phyloP scores from a whole-genome alignment of 2,113 vertebrate genomes.

The Nipponia nippon region DNA sequence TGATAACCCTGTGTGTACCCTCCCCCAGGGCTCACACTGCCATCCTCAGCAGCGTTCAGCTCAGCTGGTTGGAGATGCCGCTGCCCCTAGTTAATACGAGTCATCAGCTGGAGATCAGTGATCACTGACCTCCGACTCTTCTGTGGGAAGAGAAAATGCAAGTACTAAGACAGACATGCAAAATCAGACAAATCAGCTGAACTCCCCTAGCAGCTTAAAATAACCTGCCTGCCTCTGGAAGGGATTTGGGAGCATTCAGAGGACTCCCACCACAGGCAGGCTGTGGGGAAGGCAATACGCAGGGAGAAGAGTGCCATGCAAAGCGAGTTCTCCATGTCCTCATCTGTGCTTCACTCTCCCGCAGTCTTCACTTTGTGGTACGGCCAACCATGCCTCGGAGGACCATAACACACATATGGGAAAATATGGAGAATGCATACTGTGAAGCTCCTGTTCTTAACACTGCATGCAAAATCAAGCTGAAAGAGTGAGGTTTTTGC shows the following conservation, averaged over 20 bases:
- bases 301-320: background rate
- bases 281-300: background rate
- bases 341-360: background rate
- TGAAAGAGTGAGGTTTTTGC: background rate
- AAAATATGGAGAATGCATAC: background rate
- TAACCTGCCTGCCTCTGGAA: background rate
- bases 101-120: background rate
- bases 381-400: background rate
- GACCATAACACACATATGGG: background rate
- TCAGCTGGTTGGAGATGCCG: background rate
- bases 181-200: background rate
- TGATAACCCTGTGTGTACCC: background rate
- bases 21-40: background rate
- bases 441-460: background rate
- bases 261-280: background rate
- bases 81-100: background rate
- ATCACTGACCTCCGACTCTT: background rate
- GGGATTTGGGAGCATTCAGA: background rate
- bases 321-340: background rate
- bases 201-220: background rate
- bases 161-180: background rate
- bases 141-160: background rate
- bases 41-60: fast-evolving
- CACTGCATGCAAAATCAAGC: slow-evolving; percentile 3
- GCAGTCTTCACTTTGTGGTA: background rate